phyloP scores from a whole-genome alignment of 37 sponge, comb jelly and placozoan genomes.

The Hormiphora californensis region DNA sequence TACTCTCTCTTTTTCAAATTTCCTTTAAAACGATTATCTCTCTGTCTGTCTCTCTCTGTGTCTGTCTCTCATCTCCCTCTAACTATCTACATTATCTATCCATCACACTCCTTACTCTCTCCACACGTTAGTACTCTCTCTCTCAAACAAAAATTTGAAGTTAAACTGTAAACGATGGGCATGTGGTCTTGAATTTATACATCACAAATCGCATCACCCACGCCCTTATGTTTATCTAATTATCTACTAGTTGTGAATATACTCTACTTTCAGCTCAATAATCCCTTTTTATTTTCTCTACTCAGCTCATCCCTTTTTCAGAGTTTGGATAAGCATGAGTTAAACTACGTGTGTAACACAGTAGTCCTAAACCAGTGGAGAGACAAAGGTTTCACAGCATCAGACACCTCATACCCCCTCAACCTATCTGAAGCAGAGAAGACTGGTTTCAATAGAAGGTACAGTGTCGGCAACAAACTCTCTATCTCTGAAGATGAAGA shows the following conservation, averaged over 20 bases:
- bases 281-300: too few relatives aligned
- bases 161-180: too few relatives aligned
- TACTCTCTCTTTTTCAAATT: too few relatives aligned
- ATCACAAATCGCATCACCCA: neutral
- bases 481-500: neutral
- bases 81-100: too few relatives aligned
- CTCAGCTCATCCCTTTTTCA: neutral
- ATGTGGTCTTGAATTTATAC: too few relatives aligned
- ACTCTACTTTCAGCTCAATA: too few relatives aligned
- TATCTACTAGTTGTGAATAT: neutral
- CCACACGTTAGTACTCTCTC: neutral
- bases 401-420: too few relatives aligned
- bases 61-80: too few relatives aligned
- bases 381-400: too few relatives aligned
- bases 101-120: neutral
- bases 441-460: neutral
- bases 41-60: too few relatives aligned
- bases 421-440: neutral
- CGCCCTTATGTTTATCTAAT: too few relatives aligned
- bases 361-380: conserved; percentile 18
- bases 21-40: too few relatives aligned
- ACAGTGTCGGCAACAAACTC: conserved; percentile 2
- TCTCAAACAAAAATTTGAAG: neutral
- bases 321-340: conserved; percentile 6
- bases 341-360: conserved; percentile 33